Evolutionary conservation across 2,797 vertebrate genomes (phyloP).

Genomic region (Crypturellus tataupa): DNA sequence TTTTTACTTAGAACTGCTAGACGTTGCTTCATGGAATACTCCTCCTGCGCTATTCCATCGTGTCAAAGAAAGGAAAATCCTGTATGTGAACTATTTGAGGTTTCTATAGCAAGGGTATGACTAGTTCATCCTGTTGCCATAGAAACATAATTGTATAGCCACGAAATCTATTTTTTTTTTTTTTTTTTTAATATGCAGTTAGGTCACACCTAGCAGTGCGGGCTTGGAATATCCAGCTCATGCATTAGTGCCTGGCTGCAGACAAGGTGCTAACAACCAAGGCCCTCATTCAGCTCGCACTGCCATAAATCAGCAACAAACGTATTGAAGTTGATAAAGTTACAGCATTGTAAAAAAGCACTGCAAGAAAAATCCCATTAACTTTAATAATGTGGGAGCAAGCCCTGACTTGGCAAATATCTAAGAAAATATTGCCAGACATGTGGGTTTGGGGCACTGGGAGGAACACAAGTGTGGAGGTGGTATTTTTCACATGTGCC

Average conservation of each 20-base stretch:
- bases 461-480: neutral
- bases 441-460: neutral
- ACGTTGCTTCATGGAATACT: neutral
- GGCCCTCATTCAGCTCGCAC: neutral
- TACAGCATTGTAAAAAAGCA: neutral
- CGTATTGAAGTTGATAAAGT: conserved; percentile 23
- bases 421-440: conserved; percentile 25
- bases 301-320: conserved; percentile 38
- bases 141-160: neutral
- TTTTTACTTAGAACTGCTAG: neutral
- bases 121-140: neutral
- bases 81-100: neutral
- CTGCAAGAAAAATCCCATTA: conserved; percentile 14
- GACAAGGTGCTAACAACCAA: conserved; percentile 29
- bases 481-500: neutral
- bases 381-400: conserved; percentile 8
- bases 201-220: conserved; percentile 33
- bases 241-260: conserved; percentile 7
- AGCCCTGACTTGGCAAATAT: conserved; percentile 37
- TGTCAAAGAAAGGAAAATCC: conserved; percentile 28
- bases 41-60: neutral
- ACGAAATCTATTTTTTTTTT: neutral
- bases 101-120: conserved; percentile 21
- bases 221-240: conserved; percentile 53
- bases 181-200: neutral